Conservation (phyloP, 2,888 invertebrate species). For the Mythimna lalbum region DNA sequence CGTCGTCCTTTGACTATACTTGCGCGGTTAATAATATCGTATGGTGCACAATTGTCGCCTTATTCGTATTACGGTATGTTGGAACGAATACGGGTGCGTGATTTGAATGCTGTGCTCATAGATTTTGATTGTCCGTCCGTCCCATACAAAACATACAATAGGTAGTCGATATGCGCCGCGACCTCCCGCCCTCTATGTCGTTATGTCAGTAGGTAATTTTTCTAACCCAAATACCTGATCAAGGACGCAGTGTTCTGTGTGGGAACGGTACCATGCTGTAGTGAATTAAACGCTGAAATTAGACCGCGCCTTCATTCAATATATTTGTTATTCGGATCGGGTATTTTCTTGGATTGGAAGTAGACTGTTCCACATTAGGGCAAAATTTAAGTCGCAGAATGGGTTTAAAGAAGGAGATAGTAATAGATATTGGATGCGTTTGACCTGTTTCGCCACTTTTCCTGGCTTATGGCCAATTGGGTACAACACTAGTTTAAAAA, state of each 20-base stretch:
- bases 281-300: slow-evolving; percentile 63
- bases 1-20: slow-evolving; percentile 83
- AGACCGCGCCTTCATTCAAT: slow-evolving; percentile 60
- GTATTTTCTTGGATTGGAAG: slow-evolving; percentile 45
- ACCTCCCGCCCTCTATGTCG: slow-evolving; percentile 75
- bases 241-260: slow-evolving; percentile 79
- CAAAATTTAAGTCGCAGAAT: slow-evolving; percentile 13
- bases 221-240: slow-evolving; percentile 85
- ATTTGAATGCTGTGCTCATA: slow-evolving; percentile 80
- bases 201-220: slow-evolving; percentile 82
- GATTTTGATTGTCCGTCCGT: slow-evolving; percentile 78
- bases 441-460: background rate
- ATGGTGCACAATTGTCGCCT: slow-evolving; percentile 81
- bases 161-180: slow-evolving; percentile 82
- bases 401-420: no score
- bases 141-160: slow-evolving; percentile 84
- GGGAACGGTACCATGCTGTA: slow-evolving; percentile 69
- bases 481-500: no score
- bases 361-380: slow-evolving; percentile 48
- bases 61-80: slow-evolving; percentile 89
- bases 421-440: background rate
- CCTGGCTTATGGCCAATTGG: background rate
- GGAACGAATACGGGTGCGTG: slow-evolving; percentile 88
- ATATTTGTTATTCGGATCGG: slow-evolving; percentile 55
- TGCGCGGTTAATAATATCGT: slow-evolving; percentile 80